Percentiles rank a stretch among this genome's conserved stretches.
phyloP scores from a whole-genome alignment of 2,797 vertebrate genomes.

The Erpetoichthys calabaricus region DNA sequence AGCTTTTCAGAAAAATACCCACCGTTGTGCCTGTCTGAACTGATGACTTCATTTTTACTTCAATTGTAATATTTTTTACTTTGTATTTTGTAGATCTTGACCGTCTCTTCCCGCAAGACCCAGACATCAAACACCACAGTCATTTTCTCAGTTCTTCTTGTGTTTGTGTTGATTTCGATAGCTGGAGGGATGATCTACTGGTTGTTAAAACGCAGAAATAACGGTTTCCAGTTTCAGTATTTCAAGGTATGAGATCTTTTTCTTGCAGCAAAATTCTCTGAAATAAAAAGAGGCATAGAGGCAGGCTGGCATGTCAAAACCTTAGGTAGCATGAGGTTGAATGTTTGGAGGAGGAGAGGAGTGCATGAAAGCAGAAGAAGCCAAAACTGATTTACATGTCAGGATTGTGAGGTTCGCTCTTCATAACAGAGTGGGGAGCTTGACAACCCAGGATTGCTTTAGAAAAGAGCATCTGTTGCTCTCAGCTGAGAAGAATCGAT shows the following conservation, averaged over 20 bases:
- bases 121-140: slow-evolving; percentile 22
- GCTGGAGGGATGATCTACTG: slow-evolving; percentile 43
- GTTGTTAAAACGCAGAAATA: slow-evolving; percentile 45
- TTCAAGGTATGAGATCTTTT: slow-evolving; percentile 48
- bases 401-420: no score
- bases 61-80: slow-evolving; percentile 16
- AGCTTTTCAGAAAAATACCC: slow-evolving; percentile 6
- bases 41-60: background rate
- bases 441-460: no score
- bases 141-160: slow-evolving; percentile 33
- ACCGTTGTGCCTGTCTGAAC: background rate
- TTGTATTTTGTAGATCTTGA: slow-evolving; percentile 17
- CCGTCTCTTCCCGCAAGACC: slow-evolving; percentile 11
- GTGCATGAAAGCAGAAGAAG: no score
- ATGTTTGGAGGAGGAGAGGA: no score
- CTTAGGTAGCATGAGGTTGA: no score
- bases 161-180: slow-evolving; percentile 31
- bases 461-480: no score
- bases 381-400: no score
- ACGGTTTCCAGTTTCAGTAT: slow-evolving; percentile 62
- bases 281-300: no score
- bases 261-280: no score
- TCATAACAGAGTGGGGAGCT: no score
- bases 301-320: no score
- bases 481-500: no score